Evolutionary conservation across 2,113 vertebrate species (phyloP).

Genomic region (Lagopus muta): DNA sequence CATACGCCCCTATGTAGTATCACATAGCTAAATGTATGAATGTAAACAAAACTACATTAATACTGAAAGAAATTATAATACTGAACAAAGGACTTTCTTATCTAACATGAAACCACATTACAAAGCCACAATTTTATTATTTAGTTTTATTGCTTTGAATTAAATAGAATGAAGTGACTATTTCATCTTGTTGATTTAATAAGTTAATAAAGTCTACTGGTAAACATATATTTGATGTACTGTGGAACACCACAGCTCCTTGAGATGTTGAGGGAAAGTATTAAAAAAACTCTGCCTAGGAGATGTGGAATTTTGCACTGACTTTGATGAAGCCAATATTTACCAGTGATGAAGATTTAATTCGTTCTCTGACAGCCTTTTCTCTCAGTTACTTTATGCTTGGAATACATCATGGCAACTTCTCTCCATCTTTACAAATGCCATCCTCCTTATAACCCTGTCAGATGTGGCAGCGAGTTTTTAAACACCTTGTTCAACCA

Average conservation of each 20-base stretch:
- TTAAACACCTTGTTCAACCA: neutral
- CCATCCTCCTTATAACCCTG: neutral
- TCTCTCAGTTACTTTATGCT: neutral
- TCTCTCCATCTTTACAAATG: neutral
- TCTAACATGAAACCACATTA: slow-evolving; percentile 30
- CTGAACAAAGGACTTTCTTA: slow-evolving; percentile 25
- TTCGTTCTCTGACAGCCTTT: neutral
- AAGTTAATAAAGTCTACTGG: slow-evolving; percentile 69
- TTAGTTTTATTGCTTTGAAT: slow-evolving; percentile 75
- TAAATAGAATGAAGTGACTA: slow-evolving; percentile 59
- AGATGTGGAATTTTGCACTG: slow-evolving; percentile 3
- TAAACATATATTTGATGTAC: slow-evolving; percentile 53
- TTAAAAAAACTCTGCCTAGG: neutral
- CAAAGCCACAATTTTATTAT: slow-evolving; percentile 63
- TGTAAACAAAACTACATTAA: slow-evolving; percentile 14
- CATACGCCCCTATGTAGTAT: neutral
- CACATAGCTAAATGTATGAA: neutral
- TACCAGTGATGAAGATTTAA: neutral
- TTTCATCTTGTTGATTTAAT: slow-evolving; percentile 73
- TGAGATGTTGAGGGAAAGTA: slow-evolving; percentile 33
- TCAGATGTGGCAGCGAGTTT: neutral
- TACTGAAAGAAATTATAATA: slow-evolving; percentile 13
- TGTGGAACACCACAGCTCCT: slow-evolving; percentile 13
- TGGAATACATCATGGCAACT: neutral
- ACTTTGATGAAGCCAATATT: slow-evolving; percentile 36